These are phyloP conservation scores for Botia kubotai DNA, from an alignment of 2,797 vertebrate species.

Conservation along the genomic window DNA sequence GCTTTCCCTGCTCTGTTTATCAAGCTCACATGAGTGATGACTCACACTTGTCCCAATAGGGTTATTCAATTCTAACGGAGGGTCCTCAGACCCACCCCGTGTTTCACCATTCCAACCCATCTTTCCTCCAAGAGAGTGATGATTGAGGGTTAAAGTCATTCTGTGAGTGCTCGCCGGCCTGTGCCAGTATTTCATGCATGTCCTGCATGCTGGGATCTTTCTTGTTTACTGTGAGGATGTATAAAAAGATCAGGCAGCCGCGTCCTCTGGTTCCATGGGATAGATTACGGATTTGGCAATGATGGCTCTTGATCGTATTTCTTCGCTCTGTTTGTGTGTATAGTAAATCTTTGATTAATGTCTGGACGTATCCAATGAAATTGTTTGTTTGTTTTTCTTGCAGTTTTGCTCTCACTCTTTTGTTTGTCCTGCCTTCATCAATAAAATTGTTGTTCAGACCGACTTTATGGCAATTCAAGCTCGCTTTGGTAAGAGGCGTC, in stretches of 20 bases:
- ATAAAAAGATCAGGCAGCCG: constrained; percentile 46
- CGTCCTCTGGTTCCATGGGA: constrained; percentile 36
- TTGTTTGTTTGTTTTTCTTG: constrained; percentile 50
- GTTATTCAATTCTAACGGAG: background rate
- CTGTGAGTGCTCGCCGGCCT: constrained; percentile 56
- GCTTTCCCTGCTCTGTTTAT: background rate
- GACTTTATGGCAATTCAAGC: constrained; percentile 87
- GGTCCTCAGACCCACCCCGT: background rate
- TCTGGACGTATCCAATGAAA: background rate
- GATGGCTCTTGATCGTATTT: constrained; percentile 35
- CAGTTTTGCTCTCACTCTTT: constrained; percentile 87
- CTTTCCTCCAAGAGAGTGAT: constrained; percentile 66
- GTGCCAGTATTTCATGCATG: constrained; percentile 62
- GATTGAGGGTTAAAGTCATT: constrained; percentile 76
- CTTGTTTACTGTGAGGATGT: constrained; percentile 46
- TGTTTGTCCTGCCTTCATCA: constrained; percentile 87
- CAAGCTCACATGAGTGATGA: too few species aligned
- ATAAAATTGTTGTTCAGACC: constrained; percentile 86
- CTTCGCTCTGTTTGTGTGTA: constrained; percentile 29
- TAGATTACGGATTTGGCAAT: constrained; percentile 42
- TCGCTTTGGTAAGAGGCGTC: constrained; percentile 86
- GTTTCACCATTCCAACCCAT: background rate
- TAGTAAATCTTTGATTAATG: constrained; percentile 42
- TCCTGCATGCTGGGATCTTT: constrained; percentile 53
- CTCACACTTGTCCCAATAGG: background rate